Base-by-base conservation (phyloP, 2,113 vertebrate genomes). In the Channa maculata region DNA sequence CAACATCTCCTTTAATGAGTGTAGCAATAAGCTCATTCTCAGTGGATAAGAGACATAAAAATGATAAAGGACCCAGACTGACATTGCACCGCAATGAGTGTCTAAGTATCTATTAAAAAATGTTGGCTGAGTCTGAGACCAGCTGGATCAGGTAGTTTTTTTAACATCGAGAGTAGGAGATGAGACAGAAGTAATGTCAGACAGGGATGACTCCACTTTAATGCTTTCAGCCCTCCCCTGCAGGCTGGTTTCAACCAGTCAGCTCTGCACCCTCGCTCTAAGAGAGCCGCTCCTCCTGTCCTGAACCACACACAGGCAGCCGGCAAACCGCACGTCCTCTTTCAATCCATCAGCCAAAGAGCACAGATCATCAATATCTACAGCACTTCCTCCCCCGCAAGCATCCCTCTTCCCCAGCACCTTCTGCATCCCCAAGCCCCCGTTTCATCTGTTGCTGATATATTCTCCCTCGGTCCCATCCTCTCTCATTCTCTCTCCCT, bases 291-390 rank as follows among this genome's bases (percentile, higher is more conserved):
- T 69, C 71, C 44, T 84, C 59, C 44, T 5, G 57, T 73, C 59
- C 70, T 36, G 33, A 24, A 73, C 67, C 63, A 51, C 79, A 82
- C 71, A 80, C 66, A 75, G 71, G 3, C 48, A 54, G 66, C 74
- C 71, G 63, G 65, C 69, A 80, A 44, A 58, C 71, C 65, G 50
- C 84, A 75, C 78, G 76, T 77, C 85, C 85, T 90, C 72, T 82
- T 83, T 79, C 79, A 83, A 92, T 90, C 92, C 81, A 91, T 92
- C 91, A 91, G 75, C 73, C 65, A 55, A 71, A 83, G 41, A 82
- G 72, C 58, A 67, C 75, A 84, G 77, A 75, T 90, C 88, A 91
- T 94, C 90, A 92, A 87, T 91, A 91, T 79, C 83, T 46, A 37
- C 70, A 41, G 55, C 39, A 36, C 76, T 67, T 84, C 86, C 79